A percentile compares a stretch with the other conserved stretches of the same genome.
Conservation (phyloP, 2,113 vertebrate species). For the Porphyrio hochstetteri region DNA sequence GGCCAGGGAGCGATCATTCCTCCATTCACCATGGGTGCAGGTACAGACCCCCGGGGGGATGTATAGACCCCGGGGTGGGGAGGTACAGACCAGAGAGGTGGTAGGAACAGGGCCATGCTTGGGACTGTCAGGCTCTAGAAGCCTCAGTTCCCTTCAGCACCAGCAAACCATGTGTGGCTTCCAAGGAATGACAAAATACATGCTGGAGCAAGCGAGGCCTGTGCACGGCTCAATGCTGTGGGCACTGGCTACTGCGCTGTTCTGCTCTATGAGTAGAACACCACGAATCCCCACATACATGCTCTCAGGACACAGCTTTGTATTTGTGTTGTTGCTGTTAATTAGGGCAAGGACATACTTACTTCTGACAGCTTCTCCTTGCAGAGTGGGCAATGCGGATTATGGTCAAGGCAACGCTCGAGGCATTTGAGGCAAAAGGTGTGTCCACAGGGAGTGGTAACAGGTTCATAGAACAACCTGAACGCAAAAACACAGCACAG, state of each 20-base stretch:
- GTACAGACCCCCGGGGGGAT: background rate
- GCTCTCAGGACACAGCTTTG: background rate
- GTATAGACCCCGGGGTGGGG: too few relatives aligned
- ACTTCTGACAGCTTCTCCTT: conserved; percentile 92
- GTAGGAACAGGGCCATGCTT: background rate
- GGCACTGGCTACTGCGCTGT: background rate
- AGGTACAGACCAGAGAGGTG: background rate
- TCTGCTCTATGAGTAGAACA: background rate
- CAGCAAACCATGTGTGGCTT: background rate
- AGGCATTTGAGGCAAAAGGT: conserved; percentile 95
- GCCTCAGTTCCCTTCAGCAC: background rate
- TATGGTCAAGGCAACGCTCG: conserved; percentile 92
- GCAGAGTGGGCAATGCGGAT: conserved; percentile 89
- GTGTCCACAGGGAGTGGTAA: conserved; percentile 91
- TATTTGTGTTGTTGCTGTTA: background rate
- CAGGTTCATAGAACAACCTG: conserved; percentile 93
- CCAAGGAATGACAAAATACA: background rate
- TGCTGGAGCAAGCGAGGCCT: background rate
- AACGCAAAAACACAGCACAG: background rate
- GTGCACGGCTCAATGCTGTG: background rate
- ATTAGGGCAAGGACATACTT: background rate
- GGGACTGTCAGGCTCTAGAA: background rate
- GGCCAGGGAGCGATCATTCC: background rate
- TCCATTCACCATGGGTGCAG: background rate
- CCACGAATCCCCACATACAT: background rate